These are phyloP conservation scores for Holothuria scabra DNA, from an alignment of 53 echinoderm and acorn worm species.

Conservation along the genomic window DNA sequence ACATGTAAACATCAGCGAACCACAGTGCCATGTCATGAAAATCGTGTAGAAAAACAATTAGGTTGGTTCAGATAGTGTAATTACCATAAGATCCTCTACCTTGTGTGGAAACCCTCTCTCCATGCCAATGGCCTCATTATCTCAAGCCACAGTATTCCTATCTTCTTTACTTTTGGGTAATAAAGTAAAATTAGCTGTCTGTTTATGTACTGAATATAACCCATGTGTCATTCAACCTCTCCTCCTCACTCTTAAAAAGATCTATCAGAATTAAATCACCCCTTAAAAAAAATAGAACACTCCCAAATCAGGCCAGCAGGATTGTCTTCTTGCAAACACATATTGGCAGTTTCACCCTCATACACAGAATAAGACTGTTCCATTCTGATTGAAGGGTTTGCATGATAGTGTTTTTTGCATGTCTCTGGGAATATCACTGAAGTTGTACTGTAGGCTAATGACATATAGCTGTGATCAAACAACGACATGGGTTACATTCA, in stretches of 20 bases:
- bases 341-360: background rate
- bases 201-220: slow-evolving; percentile 35
- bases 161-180: slow-evolving; percentile 18
- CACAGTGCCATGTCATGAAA: too few relatives aligned
- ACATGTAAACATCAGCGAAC: too few relatives aligned
- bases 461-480: background rate
- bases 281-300: slow-evolving; percentile 15
- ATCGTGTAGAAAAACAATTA: too few relatives aligned
- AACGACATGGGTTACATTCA: background rate
- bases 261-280: too few relatives aligned
- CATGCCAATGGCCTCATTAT: slow-evolving; percentile 32
- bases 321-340: background rate
- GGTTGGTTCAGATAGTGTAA: too few relatives aligned
- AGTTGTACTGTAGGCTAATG: slow-evolving; percentile 1
- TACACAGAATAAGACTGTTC: background rate
- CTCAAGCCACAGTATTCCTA: background rate
- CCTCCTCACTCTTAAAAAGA: too few relatives aligned
- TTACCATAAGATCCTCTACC: too few relatives aligned
- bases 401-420: background rate
- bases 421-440: background rate
- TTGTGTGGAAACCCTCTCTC: background rate
- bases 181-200: slow-evolving; percentile 44
- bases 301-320: background rate
- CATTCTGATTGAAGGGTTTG: slow-evolving; percentile 14
- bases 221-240: slow-evolving; percentile 39